phyloP scores from a whole-genome alignment of 2,113 vertebrate genomes.

The Agelaius tricolor region DNA sequence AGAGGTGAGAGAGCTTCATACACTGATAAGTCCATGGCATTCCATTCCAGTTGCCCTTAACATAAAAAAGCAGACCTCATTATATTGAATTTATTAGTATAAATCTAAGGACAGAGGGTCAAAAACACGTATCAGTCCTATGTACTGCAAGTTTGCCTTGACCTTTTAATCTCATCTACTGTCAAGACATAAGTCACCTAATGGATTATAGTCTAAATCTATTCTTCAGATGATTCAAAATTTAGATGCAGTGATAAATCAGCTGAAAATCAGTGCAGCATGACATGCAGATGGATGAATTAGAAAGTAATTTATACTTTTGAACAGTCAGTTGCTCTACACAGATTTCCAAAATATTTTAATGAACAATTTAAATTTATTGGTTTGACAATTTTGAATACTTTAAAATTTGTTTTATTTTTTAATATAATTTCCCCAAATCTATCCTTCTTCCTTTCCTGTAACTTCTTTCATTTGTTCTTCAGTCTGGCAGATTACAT shows the following conservation, averaged over 20 bases:
- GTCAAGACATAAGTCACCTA: not conserved
- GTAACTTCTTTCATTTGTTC: not conserved
- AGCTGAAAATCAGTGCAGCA: not conserved
- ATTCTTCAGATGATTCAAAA: not conserved
- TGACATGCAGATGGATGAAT: not conserved
- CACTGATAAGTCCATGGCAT: not conserved
- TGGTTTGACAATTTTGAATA: fast-evolving
- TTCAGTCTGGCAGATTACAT: not conserved
- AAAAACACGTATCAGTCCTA: not conserved
- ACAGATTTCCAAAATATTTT: not conserved
- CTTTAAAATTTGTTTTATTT: not conserved
- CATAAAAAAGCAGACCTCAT: not conserved
- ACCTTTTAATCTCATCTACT: not conserved
- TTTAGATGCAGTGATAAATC: not conserved
- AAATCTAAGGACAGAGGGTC: not conserved
- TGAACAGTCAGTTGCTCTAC: not conserved
- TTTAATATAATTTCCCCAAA: not conserved
- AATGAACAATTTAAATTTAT: not conserved
- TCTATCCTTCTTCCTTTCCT: not conserved
- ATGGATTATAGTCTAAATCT: not conserved
- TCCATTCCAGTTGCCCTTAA: not conserved
- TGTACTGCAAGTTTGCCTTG: not conserved
- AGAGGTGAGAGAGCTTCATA: not conserved
- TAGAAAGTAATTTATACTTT: not conserved
- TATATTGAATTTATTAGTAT: not conserved